These are phyloP conservation scores for Salpingus planirostris DNA, from an alignment of 2,888 invertebrate genomes.

Conservation along the genomic window DNA sequence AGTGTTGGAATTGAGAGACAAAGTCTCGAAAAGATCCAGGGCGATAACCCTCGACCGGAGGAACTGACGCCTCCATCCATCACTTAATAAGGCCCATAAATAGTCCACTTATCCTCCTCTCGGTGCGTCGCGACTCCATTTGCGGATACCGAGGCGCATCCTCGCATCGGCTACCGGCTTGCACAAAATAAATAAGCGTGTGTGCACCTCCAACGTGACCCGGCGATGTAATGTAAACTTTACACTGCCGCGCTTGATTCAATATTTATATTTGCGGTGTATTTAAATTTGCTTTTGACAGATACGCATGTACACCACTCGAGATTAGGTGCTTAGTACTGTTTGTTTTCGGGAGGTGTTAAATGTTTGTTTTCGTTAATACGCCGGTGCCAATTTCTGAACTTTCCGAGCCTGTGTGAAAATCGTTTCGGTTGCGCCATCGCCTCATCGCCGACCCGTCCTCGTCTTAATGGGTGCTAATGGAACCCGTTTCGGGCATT, in stretches of 20 bases:
- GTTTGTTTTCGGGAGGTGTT: conserved; percentile 27
- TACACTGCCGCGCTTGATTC: conserved; percentile 26
- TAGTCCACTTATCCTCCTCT: conserved; percentile 8
- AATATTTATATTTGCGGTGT: conserved; percentile 35
- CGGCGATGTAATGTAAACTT: conserved; percentile 29
- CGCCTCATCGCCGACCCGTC: too few relatives aligned
- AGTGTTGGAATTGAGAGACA: too few relatives aligned
- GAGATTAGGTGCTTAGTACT: conserved; percentile 27
- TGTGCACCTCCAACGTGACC: conserved; percentile 26
- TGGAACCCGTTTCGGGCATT: too few relatives aligned
- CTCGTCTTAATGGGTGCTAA: too few relatives aligned
- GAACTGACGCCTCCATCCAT: too few relatives aligned
- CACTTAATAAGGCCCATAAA: conserved; percentile 11
- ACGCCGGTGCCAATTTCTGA: conserved; percentile 15
- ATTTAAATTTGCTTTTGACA: conserved; percentile 31
- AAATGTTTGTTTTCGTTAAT: conserved; percentile 26
- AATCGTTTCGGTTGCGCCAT: too few relatives aligned
- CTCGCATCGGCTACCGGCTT: conserved; percentile 14
- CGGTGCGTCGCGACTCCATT: conserved; percentile 5
- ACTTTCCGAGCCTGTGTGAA: too few relatives aligned
- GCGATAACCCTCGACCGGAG: conserved; percentile 12
- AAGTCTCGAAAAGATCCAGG: too few relatives aligned
- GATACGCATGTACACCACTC: conserved; percentile 22
- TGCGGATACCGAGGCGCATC: conserved; percentile 5
- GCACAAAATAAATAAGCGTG: conserved; percentile 21